Evolutionary conservation across 2,888 invertebrate species (phyloP).

Genomic region (Flabesymbios commensalis): DNA sequence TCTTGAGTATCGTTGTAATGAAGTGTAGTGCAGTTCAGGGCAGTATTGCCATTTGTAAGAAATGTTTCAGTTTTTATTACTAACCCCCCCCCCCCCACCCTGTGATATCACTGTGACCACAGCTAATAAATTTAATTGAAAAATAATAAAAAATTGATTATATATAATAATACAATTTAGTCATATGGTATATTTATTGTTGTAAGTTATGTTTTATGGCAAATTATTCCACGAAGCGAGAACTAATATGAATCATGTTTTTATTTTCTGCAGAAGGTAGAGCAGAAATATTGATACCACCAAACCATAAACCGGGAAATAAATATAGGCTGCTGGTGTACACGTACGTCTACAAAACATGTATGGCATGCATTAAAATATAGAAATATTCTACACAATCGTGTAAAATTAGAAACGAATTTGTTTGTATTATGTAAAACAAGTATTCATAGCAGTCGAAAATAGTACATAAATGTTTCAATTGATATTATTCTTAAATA

Average conservation of each 20-base stretch:
- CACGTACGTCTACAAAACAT: slow-evolving; percentile 14
- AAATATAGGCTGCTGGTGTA: slow-evolving; percentile 24
- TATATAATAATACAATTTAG: slow-evolving; percentile 77
- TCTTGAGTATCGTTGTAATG: no score
- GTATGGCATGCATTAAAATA: background rate
- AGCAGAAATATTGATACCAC: slow-evolving; percentile 27
- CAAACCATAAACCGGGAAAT: slow-evolving; percentile 6
- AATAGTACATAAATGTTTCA: background rate
- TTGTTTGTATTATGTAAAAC: background rate
- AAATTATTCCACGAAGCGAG: slow-evolving; percentile 88
- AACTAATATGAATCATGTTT: slow-evolving; percentile 67
- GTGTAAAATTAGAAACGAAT: background rate
- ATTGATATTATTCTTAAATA: background rate
- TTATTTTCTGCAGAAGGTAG: slow-evolving; percentile 2
- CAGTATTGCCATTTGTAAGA: no score
- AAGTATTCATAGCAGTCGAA: no score
- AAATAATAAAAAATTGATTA: no score
- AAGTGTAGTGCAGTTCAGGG: no score
- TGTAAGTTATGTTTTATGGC: slow-evolving; percentile 84
- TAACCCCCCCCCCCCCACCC: no score
- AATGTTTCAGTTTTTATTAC: no score
- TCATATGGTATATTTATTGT: slow-evolving; percentile 72
- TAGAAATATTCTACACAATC: background rate
- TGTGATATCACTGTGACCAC: background rate
- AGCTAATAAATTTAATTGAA: no score